These are phyloP conservation scores for Drosophila mimica DNA, from an alignment of 2,888 invertebrate genomes.

Conservation along the genomic window DNA sequence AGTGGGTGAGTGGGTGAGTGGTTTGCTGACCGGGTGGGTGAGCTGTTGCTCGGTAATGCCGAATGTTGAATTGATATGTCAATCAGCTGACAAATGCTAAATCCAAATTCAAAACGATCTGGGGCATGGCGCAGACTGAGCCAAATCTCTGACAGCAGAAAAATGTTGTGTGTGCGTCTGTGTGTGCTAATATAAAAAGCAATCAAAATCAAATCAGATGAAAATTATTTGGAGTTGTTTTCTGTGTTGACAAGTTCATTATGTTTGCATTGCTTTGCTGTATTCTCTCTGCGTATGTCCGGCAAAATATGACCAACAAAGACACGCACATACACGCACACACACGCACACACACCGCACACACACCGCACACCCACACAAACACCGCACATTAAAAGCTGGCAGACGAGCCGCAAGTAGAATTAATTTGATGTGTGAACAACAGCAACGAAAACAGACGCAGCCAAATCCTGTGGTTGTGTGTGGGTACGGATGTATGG, in stretches of 20 bases:
- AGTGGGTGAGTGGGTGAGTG: neutral
- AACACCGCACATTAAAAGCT: slow-evolving; percentile 65
- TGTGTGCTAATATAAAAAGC: slow-evolving; percentile 72
- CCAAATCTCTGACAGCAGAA: neutral
- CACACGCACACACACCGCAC: slow-evolving; percentile 10
- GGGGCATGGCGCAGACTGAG: neutral
- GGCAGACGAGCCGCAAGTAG: slow-evolving; percentile 65
- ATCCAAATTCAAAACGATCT: slow-evolving; percentile 43
- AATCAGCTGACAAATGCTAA: slow-evolving; percentile 57
- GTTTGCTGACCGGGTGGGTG: neutral
- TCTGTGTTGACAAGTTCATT: slow-evolving; percentile 80
- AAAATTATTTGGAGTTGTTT: slow-evolving; percentile 76
- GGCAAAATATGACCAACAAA: slow-evolving; percentile 56
- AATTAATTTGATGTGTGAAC: slow-evolving; percentile 79
- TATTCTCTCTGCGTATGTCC: slow-evolving; percentile 59
- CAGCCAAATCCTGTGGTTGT: neutral
- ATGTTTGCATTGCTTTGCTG: slow-evolving; percentile 71
- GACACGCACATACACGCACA: slow-evolving; percentile 3
- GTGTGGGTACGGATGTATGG: neutral
- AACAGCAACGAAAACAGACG: slow-evolving; percentile 32
- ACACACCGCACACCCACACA: slow-evolving; percentile 39
- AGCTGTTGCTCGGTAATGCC: slow-evolving; percentile 22
- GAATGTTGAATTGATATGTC: slow-evolving; percentile 55
- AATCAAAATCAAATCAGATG: slow-evolving; percentile 82
- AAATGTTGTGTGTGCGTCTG: slow-evolving; percentile 21